Base-by-base conservation (phyloP, 2,888 invertebrate genomes). In the Mactromeris polynyma region DNA sequence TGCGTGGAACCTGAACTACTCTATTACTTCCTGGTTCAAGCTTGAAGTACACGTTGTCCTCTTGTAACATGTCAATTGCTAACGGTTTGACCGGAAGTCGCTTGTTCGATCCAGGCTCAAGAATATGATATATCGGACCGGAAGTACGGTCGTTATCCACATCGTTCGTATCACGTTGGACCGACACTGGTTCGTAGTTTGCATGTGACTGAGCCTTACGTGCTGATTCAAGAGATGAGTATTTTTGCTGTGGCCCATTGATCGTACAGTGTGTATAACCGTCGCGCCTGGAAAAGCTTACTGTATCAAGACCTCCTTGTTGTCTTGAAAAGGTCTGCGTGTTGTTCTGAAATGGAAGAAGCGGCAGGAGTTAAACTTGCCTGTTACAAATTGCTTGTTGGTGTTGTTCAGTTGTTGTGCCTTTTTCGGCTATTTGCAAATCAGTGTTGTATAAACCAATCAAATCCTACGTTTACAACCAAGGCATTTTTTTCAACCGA, bases 21-120 rank as follows among this genome's bases (percentile, higher is more conserved):
- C 58, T 87, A 33, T 83, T 82, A 51, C 82, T 78, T 26, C 82
- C 86, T 26, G 82, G 78, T 73, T 87, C 86, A 9, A 87, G 82
- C 11, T 51, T 78, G 33, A 87, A 87, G 54, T 87, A 87, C 21
- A 87, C 78, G 46, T 87, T 78, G 21, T 87, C 82, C n/a, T 54
- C 36, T 26, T 36, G 21, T 4, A 82, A 26, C 19, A 69, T 82
- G 2, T 82, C 78, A 21, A 19, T 58, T 33, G 80, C 64, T 14
- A 87, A 42, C 7, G 73, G 58, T 58, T 40, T 87, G 7, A 87
- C 86, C 31, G 81, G 82, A 51, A 87, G 77, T 51, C 82, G 73
- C 46, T 87, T 87, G 33, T 82, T 78, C 19, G 82, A 77, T 0
- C 86, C 82, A 6, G 86, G 86, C 21, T 87, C 86, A 0, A 87